Conservation (phyloP, 2,888 invertebrate genomes). For the Eilema caniola region DNA sequence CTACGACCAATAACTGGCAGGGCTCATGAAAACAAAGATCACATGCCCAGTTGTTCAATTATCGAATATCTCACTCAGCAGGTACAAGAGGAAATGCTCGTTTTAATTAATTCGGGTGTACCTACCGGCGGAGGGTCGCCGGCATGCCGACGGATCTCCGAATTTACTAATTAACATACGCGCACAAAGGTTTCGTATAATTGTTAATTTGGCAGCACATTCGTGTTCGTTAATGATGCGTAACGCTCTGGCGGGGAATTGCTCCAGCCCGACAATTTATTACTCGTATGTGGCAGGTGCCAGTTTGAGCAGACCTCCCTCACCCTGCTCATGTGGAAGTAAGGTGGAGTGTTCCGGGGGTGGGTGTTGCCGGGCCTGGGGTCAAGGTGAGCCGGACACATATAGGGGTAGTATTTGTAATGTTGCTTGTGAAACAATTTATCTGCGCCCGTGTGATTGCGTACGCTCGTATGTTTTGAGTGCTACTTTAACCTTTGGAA, state of each 20-base stretch:
- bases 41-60: slow-evolving; percentile 5
- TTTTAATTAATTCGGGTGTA: slow-evolving; percentile 51
- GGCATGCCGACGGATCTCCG: slow-evolving; percentile 55
- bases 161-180: slow-evolving; percentile 82
- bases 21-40: neutral
- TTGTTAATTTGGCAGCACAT: slow-evolving; percentile 84
- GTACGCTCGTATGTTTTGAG: slow-evolving; percentile 50
- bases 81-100: slow-evolving; percentile 39
- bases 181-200: slow-evolving; percentile 74
- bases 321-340: slow-evolving; percentile 9
- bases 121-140: slow-evolving; percentile 24
- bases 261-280: slow-evolving; percentile 55
- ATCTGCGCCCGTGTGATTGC: slow-evolving; percentile 57
- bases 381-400: slow-evolving; percentile 62
- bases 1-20: neutral
- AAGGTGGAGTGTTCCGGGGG: neutral
- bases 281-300: slow-evolving; percentile 75
- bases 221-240: slow-evolving; percentile 81
- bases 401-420: slow-evolving; percentile 71
- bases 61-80: slow-evolving; percentile 36
- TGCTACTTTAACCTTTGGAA: slow-evolving; percentile 52
- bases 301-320: slow-evolving; percentile 53
- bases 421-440: slow-evolving; percentile 77
- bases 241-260: slow-evolving; percentile 59
- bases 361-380: slow-evolving; percentile 24